Base-by-base conservation (phyloP, 2,888 invertebrate species). In the Drosophila eohydei region DNA sequence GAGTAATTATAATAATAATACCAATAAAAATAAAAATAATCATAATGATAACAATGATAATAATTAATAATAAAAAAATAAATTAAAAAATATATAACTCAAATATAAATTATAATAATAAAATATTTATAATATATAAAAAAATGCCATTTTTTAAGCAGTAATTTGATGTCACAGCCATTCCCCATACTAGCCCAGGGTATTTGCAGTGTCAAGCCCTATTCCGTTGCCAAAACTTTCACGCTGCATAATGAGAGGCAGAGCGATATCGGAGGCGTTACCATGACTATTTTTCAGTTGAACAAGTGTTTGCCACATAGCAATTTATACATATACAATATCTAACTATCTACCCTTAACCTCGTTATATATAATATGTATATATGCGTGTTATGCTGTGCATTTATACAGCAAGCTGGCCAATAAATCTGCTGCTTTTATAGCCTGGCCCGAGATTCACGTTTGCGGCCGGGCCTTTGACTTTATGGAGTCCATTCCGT, bases 401-500 rank as follows among this genome's bases (percentile, higher is more conserved):
- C 58, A 64, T 70, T 43, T 64, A 51, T 36, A 58, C 56, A 68
- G 58, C 51, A 28, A 14, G 28, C 40, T 50, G 44, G 30, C 61
- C 66, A 81, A 67, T 69, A 70, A 69, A 66, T 66, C 69, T 71
- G 78, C 41, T 43, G 64, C 30, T 74, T 83, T 88, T 80, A 85
- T 85, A 63, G 86, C 86, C 68, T 62, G 69, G 71, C 63, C 83
- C 83, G 88, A 83, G 83, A 88, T 88, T 88, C 86, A 81, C 89
- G 74, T 88, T 74, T 83, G 83, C 51, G 69, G 65, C 68, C 50
- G 57, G 73, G 78, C 86, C 82, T 84, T 87, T 83, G 74, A 78
- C 74, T 84, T 84, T 89, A 84, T 88, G 79, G 64, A 86, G 84
- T 81, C 78, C 64, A 84, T 88, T 83, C 66, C 54, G 71, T 67